These are phyloP conservation scores for Apotomis capreana DNA, from an alignment of 2,888 invertebrate species.

Conservation along the genomic window DNA sequence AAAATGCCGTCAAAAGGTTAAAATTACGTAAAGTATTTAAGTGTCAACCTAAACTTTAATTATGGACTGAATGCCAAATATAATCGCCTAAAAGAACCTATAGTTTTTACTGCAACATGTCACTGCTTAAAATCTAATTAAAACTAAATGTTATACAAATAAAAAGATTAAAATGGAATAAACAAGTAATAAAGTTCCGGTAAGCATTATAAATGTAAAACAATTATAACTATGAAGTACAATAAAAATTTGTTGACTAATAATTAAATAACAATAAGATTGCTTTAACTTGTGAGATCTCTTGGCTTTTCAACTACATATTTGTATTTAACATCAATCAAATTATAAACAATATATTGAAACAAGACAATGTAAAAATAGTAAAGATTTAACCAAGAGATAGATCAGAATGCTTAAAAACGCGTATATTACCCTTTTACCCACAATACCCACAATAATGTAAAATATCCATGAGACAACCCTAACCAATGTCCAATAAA, in stretches of 20 bases:
- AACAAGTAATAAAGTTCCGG: conserved; percentile 31
- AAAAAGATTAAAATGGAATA: conserved; percentile 34
- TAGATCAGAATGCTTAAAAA: conserved; percentile 1
- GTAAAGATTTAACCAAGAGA: conserved; percentile 32
- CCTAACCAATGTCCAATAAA: too few relatives aligned
- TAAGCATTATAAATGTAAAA: conserved; percentile 30
- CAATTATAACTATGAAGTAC: conserved; percentile 32
- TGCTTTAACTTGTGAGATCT: conserved; percentile 31
- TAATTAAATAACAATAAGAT: conserved; percentile 40
- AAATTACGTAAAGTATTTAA: conserved; percentile 18
- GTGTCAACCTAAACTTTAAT: conserved; percentile 8
- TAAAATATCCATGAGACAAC: too few relatives aligned
- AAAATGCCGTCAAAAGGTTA: conserved; percentile 32
- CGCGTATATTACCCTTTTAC: background rate
- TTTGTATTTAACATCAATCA: conserved; percentile 29
- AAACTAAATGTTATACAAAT: conserved; percentile 15
- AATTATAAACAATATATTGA: conserved; percentile 34
- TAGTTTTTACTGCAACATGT: conserved; percentile 5
- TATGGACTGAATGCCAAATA: conserved; percentile 19
- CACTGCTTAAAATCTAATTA: conserved; percentile 19
- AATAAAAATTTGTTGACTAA: conserved; percentile 35
- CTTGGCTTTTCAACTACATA: conserved; percentile 19
- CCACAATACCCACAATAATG: too few relatives aligned
- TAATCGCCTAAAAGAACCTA: conserved; percentile 2
- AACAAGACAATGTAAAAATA: conserved; percentile 34